Conservation (phyloP, 2,888 invertebrate species). For the Ommatoiulus sabulosus region DNA sequence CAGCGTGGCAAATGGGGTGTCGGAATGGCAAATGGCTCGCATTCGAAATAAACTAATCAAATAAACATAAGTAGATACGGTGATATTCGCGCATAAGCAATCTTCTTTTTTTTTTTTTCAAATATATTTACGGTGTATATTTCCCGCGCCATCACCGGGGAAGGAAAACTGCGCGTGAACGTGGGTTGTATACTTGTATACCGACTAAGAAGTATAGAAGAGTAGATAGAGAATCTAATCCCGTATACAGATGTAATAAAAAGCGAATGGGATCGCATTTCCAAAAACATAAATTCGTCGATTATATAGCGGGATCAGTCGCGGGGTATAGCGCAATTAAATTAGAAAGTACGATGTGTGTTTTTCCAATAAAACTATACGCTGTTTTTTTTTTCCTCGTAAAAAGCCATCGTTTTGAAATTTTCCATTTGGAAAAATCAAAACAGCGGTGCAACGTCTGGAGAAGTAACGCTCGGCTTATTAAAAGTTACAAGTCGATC, state of each 20-base stretch:
- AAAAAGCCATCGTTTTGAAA: not conserved
- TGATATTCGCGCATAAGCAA: not conserved
- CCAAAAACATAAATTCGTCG: slow-evolving; percentile 27
- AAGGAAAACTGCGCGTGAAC: not conserved
- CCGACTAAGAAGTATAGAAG: not conserved
- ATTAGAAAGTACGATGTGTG: not conserved
- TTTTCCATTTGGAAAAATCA: not conserved
- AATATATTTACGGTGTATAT: not conserved
- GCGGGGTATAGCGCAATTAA: not conserved
- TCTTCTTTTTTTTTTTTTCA: not conserved
- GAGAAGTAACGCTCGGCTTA: too few species aligned
- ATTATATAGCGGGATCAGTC: not conserved
- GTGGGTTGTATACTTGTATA: not conserved
- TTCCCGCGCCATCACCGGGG: not conserved
- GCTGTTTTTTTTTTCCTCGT: not conserved
- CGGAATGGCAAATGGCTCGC: not conserved
- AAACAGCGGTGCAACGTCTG: not conserved
- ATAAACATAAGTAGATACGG: not conserved
- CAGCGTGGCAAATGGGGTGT: not conserved
- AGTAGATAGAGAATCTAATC: not conserved
- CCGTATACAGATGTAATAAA: not conserved
- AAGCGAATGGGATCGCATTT: not conserved
- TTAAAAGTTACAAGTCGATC: too few species aligned
- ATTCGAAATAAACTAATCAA: not conserved
- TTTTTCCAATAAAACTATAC: not conserved